phyloP scores from a whole-genome alignment of 35 echinoderm and acorn worm genomes.

The Holothuria glaberrima region DNA sequence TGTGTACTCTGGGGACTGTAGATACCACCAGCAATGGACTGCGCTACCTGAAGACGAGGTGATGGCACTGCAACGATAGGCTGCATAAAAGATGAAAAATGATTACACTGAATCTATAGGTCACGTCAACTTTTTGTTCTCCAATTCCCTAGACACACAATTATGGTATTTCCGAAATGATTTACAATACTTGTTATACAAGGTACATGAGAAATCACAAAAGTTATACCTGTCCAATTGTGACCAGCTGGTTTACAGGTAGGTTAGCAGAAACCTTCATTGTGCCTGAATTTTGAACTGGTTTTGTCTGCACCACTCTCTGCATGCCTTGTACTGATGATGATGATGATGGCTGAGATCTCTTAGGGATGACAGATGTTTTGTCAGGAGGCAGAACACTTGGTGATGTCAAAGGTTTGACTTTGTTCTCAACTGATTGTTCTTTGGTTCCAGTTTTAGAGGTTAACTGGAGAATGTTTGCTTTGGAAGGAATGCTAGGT shows the following conservation, averaged over 20 bases:
- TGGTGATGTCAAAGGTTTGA: neutral
- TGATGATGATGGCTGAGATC: neutral
- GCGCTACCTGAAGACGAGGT: constrained; percentile 19
- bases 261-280: neutral
- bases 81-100: constrained; percentile 25
- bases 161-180: neutral
- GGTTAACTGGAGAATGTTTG: neutral
- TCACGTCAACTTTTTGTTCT: too few species aligned
- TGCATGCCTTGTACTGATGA: constrained; percentile 8
- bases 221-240: neutral
- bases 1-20: constrained; percentile 5
- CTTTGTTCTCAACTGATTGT: neutral
- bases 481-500: neutral
- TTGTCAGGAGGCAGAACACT: neutral
- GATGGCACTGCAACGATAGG: neutral
- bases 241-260: neutral
- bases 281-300: too few species aligned
- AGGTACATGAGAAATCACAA: neutral
- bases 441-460: neutral
- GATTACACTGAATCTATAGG: too few species aligned
- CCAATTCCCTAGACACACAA: too few species aligned
- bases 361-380: neutral
- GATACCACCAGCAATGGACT: constrained; percentile 6
- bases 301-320: neutral
- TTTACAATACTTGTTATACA: neutral